Percentiles rank a stretch among this genome's conserved stretches.
phyloP scores from a whole-genome alignment of 1,140 invertebrate genomes.

The Melanaphis sacchari region DNA sequence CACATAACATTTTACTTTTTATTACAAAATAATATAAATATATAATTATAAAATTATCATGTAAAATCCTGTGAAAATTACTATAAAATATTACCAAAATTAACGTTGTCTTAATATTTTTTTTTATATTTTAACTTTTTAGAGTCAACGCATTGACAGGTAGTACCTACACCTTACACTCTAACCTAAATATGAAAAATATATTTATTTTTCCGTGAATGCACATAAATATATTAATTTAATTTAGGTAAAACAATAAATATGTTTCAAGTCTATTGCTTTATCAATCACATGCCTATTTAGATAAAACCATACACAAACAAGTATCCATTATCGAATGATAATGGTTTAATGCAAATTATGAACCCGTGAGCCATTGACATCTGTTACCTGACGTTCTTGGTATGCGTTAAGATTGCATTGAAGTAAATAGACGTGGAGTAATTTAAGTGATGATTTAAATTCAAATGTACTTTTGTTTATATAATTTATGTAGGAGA shows the following conservation, averaged over 20 bases:
- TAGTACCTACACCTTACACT: background rate
- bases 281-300: background rate
- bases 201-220: background rate
- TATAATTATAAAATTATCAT: background rate
- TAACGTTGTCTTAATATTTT: no score
- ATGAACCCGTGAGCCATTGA: background rate
- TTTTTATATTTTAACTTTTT: no score
- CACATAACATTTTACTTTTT: background rate
- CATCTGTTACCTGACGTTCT: background rate
- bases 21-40: background rate
- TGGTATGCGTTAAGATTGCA: background rate
- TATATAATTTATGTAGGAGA: background rate
- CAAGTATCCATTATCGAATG: background rate
- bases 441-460: background rate
- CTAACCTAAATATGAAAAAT: background rate
- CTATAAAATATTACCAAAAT: background rate
- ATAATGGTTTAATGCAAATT: background rate
- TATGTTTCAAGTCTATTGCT: background rate
- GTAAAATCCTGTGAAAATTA: background rate
- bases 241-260: background rate
- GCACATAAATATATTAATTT: background rate
- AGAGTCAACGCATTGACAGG: no score
- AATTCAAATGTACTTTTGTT: constrained; percentile 21
- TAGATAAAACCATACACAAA: background rate
- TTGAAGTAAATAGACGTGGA: background rate